Evolutionary conservation across 2,113 vertebrate species (phyloP), one percentile per base, ranked within the genome.

Genomic region (Campylomormyrus tamandua): DNA sequence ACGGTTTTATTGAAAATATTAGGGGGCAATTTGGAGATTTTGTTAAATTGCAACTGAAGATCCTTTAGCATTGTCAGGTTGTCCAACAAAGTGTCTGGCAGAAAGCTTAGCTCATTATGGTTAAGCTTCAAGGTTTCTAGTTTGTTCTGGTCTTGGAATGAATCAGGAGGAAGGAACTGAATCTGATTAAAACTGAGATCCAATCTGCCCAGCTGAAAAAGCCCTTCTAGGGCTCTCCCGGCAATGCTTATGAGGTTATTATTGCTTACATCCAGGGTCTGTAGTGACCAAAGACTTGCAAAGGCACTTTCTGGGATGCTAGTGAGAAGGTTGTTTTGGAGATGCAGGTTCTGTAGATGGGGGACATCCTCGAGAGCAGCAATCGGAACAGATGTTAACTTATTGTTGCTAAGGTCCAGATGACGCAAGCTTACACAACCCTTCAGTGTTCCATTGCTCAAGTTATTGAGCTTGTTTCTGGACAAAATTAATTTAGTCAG

Each of bases 11-110:
- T 83, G 58, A 95, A 95, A 0, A 92, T 56, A 2, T 90, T 87
- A 0, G 31, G 58, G 31, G 90, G 74, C 1, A 95, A 49, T 1
- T 0, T 7, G 6, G 87, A 92, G 77, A 95, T 93, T 27, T 92
- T 92, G 48, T 96, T 96, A 46, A n/a, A 88, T 45, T 94, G 93
- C 77, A 96, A 86, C 39, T 91, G 92, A 27, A 96, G 90, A 4
- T 93, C 90, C 11, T 27, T 77, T 62, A 96, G 70, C 0, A 48
- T 90, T 8, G 24, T 92, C 66, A 95, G 35, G 89, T 92, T 91
- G 1, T 90, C 90, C 50, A 96, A 95, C 21, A 92, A 24, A 2
- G 24, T 87, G 0, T 1, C 56, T 0, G 93, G 91, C 58, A 96
- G 91, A 19, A 74, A 90, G 1, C 7, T 88, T 56, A 96, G 90